Base-by-base conservation (phyloP, 2,113 vertebrate species). In the Gnathonemus longibarbis region DNA sequence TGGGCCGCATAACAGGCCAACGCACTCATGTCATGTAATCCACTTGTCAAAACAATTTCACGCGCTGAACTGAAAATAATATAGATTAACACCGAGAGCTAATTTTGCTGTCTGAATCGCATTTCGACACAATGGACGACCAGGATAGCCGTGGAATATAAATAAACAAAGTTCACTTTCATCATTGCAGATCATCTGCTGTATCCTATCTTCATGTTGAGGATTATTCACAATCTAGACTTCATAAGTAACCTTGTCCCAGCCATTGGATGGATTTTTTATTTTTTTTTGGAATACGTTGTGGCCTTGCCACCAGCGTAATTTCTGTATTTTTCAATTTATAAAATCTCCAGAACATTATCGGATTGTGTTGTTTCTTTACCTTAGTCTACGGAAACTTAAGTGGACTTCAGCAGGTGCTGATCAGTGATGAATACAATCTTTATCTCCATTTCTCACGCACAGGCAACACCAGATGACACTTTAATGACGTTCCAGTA, bases 21-120 rank as follows among this genome's bases (percentile, higher is more conserved):
- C 5, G 13, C 39, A 91, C 92, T 91, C 91, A 84, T 91, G 92
- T 94, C 91, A 90, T 92, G 90, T 93, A 91, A 94, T 93, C 93
- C 93, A 92, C 92, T 90, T 92, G 93, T 94, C 95, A 95, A 88
- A 93, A 58, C 87, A 88, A 88, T 87, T 94, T 94, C 93, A 88
- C 91, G 48, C 90, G 89, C 83, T 45, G 52, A 52, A 35, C 74
- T 80, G 70, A 50, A 83, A 90, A 88, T 88, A 48, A 58, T 88
- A 15, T 58, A 49, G 87, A 90, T 84, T 90, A 84, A 49, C 48
- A 88, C 62, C 24, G 48, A 88, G 85, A 49, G 74, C 70, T 52
- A 83, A 56, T 49, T 39, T n/a, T 31, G 48, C 27, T 48, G 17
- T 21, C 17, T 80, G 66, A 84, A 46, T 70, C 1, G 80, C 49